A percentile compares a stretch with the other conserved stretches of the same genome.
Evolutionary conservation across 2,888 invertebrate species (phyloP).

Genomic region (Diarsia dahlii): DNA sequence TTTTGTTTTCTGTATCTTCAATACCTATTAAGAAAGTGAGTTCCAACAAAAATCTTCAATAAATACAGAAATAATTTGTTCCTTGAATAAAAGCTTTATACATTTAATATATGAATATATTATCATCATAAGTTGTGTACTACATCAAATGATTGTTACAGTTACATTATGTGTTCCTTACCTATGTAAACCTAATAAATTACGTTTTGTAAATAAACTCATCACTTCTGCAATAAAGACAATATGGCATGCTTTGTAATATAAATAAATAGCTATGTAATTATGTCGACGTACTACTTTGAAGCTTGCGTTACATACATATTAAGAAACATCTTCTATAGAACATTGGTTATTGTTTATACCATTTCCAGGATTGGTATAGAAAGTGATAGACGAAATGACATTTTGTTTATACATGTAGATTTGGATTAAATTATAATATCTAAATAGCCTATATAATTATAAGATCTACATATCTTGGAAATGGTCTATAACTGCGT

Average conservation of each 20-base stretch:
- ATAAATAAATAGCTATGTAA: slow-evolving; percentile 74
- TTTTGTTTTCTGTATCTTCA: slow-evolving; percentile 6
- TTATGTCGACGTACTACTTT: slow-evolving; percentile 50
- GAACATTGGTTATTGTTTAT: slow-evolving; percentile 54
- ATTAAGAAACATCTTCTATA: slow-evolving; percentile 41
- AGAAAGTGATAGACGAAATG: slow-evolving; percentile 26
- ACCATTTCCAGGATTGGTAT: slow-evolving; percentile 56
- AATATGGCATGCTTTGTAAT: slow-evolving; percentile 87
- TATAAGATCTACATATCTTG: slow-evolving; percentile 62
- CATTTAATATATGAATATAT: slow-evolving; percentile 29
- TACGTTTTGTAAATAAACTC: slow-evolving; percentile 65
- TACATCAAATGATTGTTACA: slow-evolving; percentile 35
- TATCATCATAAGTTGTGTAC: slow-evolving; percentile 47
- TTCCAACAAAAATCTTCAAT: background rate
- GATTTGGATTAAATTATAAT: slow-evolving; percentile 22
- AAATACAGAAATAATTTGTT: slow-evolving; percentile 46
- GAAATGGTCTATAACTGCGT: slow-evolving; percentile 61
- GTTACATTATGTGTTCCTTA: slow-evolving; percentile 40
- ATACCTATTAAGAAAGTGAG: background rate
- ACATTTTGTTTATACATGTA: slow-evolving; percentile 46
- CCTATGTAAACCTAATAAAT: slow-evolving; percentile 30
- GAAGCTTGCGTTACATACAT: slow-evolving; percentile 53
- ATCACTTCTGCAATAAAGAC: slow-evolving; percentile 81
- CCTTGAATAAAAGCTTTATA: slow-evolving; percentile 59
- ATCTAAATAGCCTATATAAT: slow-evolving; percentile 35